Evolutionary conservation across 53 echinoderm and acorn worm genomes (phyloP), one percentile per base, ranked within the genome.

Genomic region (Paracentrotus lividus): DNA sequence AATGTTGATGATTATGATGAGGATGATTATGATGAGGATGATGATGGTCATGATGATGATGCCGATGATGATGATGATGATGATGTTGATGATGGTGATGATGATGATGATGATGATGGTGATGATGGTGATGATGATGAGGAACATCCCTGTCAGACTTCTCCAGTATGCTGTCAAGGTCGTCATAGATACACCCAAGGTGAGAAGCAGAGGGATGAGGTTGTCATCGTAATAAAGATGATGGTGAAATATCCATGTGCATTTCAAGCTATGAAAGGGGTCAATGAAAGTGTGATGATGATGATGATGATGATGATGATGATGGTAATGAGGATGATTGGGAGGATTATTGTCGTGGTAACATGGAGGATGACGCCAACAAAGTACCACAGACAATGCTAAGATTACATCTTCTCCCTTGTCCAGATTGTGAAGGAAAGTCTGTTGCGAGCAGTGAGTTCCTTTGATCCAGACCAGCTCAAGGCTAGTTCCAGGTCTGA

Each of bases 111-210:
- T n/a, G n/a, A n/a, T n/a, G n/a, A n/a, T n/a, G n/a, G n/a, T n/a
- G n/a, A n/a, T n/a, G n/a, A n/a, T n/a, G n/a, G n/a, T n/a, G n/a
- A n/a, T n/a, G n/a, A n/a, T n/a, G n/a, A n/a, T n/a, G n/a, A 86
- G 49, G 24, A 85, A 8, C 31, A 94, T 98, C 23, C 97, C 99
- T 1, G 95, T 95, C 32, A 85, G 99, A 42, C 88, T 98, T 45
- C 92, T 98, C 66, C 99, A 98, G 96, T 95, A 93, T 95, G 95
- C 96, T 29, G 90, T 96, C 85, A 98, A 96, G 86, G 96, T 95
- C 27, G 97, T 98, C 38, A 94, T 97, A 24, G 99, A 98, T 93
- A 96, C 99, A 27, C 97, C 99, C 45, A 95, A 95, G 97, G 99
- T 98, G 33, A 96, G 27, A 49, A 24, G 47, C 40, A 34, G 34